Base-by-base conservation (phyloP, 2,113 vertebrate species). In the Thalassarche chlororhynchos region DNA sequence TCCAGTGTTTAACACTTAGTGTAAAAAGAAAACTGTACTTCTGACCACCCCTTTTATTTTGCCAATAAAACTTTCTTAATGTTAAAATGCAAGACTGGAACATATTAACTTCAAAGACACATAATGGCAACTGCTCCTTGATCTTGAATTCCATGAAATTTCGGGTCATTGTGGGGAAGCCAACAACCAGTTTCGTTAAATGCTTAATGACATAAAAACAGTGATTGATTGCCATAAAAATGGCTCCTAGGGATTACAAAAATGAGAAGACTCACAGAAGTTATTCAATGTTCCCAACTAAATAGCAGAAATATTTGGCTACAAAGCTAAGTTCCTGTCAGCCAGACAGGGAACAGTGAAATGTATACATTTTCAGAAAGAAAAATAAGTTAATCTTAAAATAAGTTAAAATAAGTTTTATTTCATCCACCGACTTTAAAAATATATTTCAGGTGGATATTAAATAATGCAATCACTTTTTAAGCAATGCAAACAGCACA, bases 71-170 rank as follows among this genome's bases (percentile, higher is more conserved):
- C 60, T 96, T 91, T n/a, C 87, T 80, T 70, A 87, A 95, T 64
- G 91, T 47, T 96, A 89, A 97, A 94, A 94, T 7, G 75, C 79
- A 95, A 96, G 94, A 91, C 92, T 95, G 96, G 96, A 97, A 96
- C 81, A 31, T 55, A 96, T 96, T 98, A 93, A 96, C 95, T 97
- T 97, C 93, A 96, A 97, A 97, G 96, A 55, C 80, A 32, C 28
- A 12, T 18, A 87, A 93, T 57, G 77, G 88, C 87, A 96, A 97
- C 87, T 64, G 81, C 58, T 94, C 95, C 97, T 97, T 98, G 97
- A 97, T 98, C 93, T 87, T 75, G 91, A 95, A 97, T 96, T 97
- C 95, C 96, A 95, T 92, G 95, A 97, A 96, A 97, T 96, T 97
- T 89, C 96, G 81, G 96, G 94, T 96, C 97, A 96, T 87, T 90